phyloP scores from a whole-genome alignment of 1,140 invertebrate species.

The Trinorchestia longiramus region DNA sequence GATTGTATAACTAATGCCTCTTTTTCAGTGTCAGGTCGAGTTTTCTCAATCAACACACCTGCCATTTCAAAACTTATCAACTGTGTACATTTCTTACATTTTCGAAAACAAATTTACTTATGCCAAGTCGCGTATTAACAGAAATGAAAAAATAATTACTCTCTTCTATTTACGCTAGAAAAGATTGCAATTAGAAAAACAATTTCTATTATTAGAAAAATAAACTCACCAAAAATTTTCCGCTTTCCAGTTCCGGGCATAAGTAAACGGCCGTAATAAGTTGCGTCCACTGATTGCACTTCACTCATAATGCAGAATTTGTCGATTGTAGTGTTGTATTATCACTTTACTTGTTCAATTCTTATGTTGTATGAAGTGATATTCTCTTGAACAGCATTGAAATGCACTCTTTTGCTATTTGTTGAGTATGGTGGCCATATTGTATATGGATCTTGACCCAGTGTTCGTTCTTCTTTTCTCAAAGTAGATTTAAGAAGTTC shows the following conservation, averaged over 20 bases:
- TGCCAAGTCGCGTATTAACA: too few relatives aligned
- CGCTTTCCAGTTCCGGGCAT: slow-evolving; percentile 36
- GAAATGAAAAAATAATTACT: too few relatives aligned
- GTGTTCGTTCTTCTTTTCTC: background rate
- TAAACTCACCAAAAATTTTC: slow-evolving; percentile 37
- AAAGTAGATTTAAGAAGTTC: background rate
- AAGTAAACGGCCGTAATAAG: background rate
- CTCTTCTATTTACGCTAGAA: too few relatives aligned
- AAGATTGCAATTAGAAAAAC: background rate
- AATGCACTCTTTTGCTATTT: background rate
- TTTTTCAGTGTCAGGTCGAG: too few relatives aligned
- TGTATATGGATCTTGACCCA: background rate
- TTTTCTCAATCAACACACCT: too few relatives aligned
- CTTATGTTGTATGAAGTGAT: background rate
- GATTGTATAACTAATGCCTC: too few relatives aligned
- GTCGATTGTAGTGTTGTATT: background rate
- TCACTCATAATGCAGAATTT: background rate
- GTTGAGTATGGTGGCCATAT: background rate
- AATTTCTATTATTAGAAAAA: background rate
- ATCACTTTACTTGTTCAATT: background rate
- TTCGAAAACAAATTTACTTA: too few relatives aligned
- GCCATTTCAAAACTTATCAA: too few relatives aligned
- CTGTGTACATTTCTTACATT: too few relatives aligned
- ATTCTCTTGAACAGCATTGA: background rate
- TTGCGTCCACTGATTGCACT: background rate